These are phyloP conservation scores for Spinus olivaceus DNA, from an alignment of 2,797 vertebrate genomes.

Conservation along the genomic window DNA sequence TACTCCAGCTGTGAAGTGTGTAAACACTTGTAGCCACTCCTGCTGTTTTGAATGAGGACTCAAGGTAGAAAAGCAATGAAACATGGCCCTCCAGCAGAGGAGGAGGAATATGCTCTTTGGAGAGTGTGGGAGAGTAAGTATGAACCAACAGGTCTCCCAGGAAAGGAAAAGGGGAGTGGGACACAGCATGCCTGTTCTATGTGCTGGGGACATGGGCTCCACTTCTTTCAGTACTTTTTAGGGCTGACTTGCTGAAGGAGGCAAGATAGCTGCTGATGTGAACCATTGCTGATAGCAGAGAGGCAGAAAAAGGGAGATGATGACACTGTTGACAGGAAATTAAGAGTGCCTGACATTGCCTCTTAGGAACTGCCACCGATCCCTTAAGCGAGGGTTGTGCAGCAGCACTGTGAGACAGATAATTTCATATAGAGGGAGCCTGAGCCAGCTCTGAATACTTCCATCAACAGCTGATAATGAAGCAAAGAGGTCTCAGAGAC, in stretches of 20 bases:
- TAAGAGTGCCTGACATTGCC: neutral
- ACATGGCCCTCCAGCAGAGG: neutral
- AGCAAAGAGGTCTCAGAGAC: neutral
- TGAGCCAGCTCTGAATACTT: neutral
- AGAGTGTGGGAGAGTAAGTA: neutral
- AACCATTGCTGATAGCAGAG: neutral
- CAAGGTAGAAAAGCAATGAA: neutral
- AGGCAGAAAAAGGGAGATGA: neutral
- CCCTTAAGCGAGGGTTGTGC: accelerated
- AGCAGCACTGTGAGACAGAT: neutral
- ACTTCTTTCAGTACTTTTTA: neutral
- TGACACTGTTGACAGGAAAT: neutral
- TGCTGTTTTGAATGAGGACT: neutral
- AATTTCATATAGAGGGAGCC: neutral
- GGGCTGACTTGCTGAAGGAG: neutral
- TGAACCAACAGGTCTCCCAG: neutral
- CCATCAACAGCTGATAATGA: neutral
- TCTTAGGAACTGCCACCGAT: neutral
- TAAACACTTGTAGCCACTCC: neutral
- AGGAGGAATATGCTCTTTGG: neutral
- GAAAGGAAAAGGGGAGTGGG: neutral
- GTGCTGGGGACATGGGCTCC: accelerated
- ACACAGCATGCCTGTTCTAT: neutral
- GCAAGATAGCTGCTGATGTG: accelerated
- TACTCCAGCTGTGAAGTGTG: neutral